Base-by-base conservation (phyloP, 2,888 invertebrate genomes). In the Mesochorus sp. region DNA sequence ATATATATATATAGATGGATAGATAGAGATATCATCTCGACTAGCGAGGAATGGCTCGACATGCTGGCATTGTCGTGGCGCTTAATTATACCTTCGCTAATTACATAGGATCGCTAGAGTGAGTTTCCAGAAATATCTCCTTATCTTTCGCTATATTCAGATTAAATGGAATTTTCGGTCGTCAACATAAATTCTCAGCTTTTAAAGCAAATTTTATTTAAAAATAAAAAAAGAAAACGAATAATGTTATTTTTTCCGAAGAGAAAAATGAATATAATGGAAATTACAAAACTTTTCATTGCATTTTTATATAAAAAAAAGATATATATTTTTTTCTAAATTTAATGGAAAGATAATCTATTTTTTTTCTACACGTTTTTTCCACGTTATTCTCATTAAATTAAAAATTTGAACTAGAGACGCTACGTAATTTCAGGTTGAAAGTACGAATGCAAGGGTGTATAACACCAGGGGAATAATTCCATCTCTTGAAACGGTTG, bases 81-180 rank as follows among this genome's bases (percentile, higher is more conserved):
- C 47, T 10, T 57, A 37, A 68, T 68, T 68, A 49, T 12, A 47
- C 10, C 24, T n/a, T 17, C 42, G 21, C 57, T 68, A 68, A 47
- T 68, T 37, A 26, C 44, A 31, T 26, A 24, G 24, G 37, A 57
- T 47, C 47, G 24, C 14, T 8, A 12, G 3, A 24, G 4, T 17
- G 62, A 62, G 47, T 12, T 47, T 19, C 37, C 57, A 19, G 34
- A 19, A 47, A 62, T 31, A 44, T 19, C 24, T 61, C 28, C 24
- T 39, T 26, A 17, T 59, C 24, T 12, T 6, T 39, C 5, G 28
- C 51, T 28, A 14, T 47, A 62, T 31, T 5, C 19, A 5, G 28
- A 53, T 26, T 26, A 3, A 28, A 31, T 51, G n/a, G 3, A 49
- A 64, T 49, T 64, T 24, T 19, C 64, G 26, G 8, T 28, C 34